Base-by-base conservation (phyloP, 2,113 vertebrate species). In the Corythaixoides concolor region DNA sequence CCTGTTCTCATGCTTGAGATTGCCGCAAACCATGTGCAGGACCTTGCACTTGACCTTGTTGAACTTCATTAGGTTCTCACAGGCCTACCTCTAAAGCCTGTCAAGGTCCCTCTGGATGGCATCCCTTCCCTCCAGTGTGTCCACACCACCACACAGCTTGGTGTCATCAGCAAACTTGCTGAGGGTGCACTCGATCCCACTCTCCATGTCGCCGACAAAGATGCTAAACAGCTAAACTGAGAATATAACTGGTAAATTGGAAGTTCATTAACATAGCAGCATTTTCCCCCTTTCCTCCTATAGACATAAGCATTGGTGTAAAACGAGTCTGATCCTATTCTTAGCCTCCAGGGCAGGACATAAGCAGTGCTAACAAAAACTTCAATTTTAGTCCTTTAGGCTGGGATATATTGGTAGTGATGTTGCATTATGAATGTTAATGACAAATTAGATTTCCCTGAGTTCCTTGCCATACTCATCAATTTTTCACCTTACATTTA, bases 361-460 rank as follows among this genome's bases (percentile, higher is more conserved):
- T 47, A 76, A 85, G 8, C 24, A 62, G 11, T 50, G 39, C 19
- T 87, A 72, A 49, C 26, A 83, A 62, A 24, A 73, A 32, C 28
- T 58, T 94, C 47, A 76, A 15, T 50, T 87, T 87, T 60, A 72
- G 30, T 88, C 22, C 73, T 69, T 81, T 49, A 85, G 74, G n/a
- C 33, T 63, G 32, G 11, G 9, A 23, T 64, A 59, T 79, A 50
- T 78, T 89, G 24, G 26, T 89, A 75, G 35, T 60, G 64, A 59
- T 78, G 14, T 10, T 93, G 28, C 17, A 53, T 82, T 93, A 75
- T 69, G 12, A 72, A 91, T 52, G 16, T 28, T 89, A 95, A 89
- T 79, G n/a, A 95, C 88, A 87, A 85, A 91, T 69, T 68, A 85
- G 28, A 73, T 95, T 89, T 93, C 10, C 39, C 78, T 85, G 37